Conservation (phyloP, 2,797 vertebrate genomes). For the Cichlasoma orientale region DNA sequence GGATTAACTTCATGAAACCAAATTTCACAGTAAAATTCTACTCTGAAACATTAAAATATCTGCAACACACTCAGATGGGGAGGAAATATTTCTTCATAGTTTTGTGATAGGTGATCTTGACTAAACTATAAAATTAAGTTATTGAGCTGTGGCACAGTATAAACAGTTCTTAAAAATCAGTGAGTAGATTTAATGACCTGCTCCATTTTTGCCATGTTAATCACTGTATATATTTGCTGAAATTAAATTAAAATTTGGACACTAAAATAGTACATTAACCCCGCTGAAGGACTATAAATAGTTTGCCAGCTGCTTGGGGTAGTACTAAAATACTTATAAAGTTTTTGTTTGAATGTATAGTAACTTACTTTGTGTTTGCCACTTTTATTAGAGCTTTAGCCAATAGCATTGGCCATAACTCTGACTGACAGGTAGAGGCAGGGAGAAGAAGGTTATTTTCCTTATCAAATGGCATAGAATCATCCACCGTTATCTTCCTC, state of each 20-base stretch:
- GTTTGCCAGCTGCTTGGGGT: not conserved
- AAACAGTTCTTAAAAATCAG: not conserved
- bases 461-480: conserved; percentile 90
- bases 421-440: conserved; percentile 80
- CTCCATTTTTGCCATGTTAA: not conserved
- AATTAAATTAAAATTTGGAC: not conserved
- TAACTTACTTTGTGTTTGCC: conserved; percentile 88
- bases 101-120: not conserved
- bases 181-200: not conserved
- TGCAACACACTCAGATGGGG: not conserved
- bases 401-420: conserved; percentile 96
- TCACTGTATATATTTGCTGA: not conserved
- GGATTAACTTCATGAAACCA: not conserved
- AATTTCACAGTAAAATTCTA: not conserved
- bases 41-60: not conserved
- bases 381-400: conserved; percentile 94
- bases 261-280: not conserved
- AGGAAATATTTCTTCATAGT: not conserved
- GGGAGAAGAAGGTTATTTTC: conserved; percentile 89
- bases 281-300: not conserved
- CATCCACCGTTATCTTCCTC: conserved; percentile 93
- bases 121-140: not conserved
- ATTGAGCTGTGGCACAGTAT: not conserved
- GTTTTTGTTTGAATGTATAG: not conserved
- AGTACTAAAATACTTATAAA: not conserved